Base-by-base conservation (phyloP, 2,113 vertebrate genomes). In the Cisticola juncidis region DNA sequence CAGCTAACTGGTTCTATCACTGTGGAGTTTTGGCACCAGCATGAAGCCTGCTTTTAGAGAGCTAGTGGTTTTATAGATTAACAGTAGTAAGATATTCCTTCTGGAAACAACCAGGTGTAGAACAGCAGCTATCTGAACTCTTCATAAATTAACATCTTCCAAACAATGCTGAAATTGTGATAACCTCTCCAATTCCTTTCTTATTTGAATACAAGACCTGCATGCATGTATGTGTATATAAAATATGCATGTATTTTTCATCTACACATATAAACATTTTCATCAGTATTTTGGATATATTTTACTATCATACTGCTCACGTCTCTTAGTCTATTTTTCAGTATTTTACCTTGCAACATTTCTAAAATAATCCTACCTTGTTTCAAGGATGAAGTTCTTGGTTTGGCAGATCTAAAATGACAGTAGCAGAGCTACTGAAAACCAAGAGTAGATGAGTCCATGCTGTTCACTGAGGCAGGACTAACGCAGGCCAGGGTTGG, bases 351-450 rank as follows among this genome's bases (percentile, higher is more conserved):
- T 72, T 77, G 28, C 5, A 64, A 28, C 19, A 2, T 54, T 77
- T 64, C 4, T 26, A 36, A 76, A 62, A 66, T 12, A 66, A 80
- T 21, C 28, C 0, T 0, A 19, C 8, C 47, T 88, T 80, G 1
- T 28, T 83, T 83, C 57, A 71, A 3, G 19, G 26, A 28, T 2
- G 40, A 38, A 53, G 7, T 3, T 71, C n/a, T 62, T 44, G 18
- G 9, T 71, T 66, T 76, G 71, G n/a, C 42, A 53, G 47, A 53
- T 24, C 11, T 91, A 42, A 45, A 56, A 2, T 19, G 11, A 11
- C n/a, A 13, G 12, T 26, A 25, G n/a, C 66, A 17, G n/a, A 53
- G 31, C 25, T 51, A 11, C 18, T 26, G 53, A 22, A 47, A 58
- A 25, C 9, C 18, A 68, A n/a, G 60, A 50, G 35, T n/a, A 64